Evolutionary conservation across 2,113 vertebrate species (phyloP), one percentile per base, ranked within the genome.

Genomic region (Agelaius tricolor): DNA sequence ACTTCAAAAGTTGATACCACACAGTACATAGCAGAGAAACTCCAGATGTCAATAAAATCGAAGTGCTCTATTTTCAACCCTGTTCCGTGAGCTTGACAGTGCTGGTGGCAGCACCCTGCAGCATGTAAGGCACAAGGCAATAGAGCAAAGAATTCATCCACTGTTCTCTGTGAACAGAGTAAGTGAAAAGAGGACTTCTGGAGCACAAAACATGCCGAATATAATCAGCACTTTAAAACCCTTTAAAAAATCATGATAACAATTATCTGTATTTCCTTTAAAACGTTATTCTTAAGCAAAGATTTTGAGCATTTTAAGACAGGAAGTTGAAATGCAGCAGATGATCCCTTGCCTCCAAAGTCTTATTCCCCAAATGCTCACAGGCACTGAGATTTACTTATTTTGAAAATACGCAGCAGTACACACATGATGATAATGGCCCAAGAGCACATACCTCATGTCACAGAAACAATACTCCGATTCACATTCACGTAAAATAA

Each of bases 171-270:
- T 20, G 43, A 73, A 69, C 47, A 65, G 41, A 84, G 15, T 28
- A 78, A 81, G 30, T 8, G 7, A 86, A 57, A 51, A 74, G 39
- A 74, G 8, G 22, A 13, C 35, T 66, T 73, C 27, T 22, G 23
- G 80, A 77, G 54, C 19, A 55, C 55, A 35, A 49, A 79, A 23
- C 37, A 11, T 1, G 20, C 8, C 41, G 46, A 77, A 77, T 15
- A 47, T 0, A 33, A 55, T 2, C 0, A 5, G 16, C 16, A 26
- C 14, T 67, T 88, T 5, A 67, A 69, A 86, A 62, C 1, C 0
- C 31, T 20, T 33, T 2, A 49, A 66, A 41, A 41, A 33, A 54
- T 49, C 7, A 9, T 12, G 9, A 39, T 19, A 31, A 17, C 2
- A 13, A 62, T 15, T 28, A 55, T 6, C 30, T 13, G 3, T 22